Percentiles rank a stretch among this genome's conserved stretches.
phyloP scores from a whole-genome alignment of 2,113 vertebrate genomes.

The Aspiorhynchus laticeps region DNA sequence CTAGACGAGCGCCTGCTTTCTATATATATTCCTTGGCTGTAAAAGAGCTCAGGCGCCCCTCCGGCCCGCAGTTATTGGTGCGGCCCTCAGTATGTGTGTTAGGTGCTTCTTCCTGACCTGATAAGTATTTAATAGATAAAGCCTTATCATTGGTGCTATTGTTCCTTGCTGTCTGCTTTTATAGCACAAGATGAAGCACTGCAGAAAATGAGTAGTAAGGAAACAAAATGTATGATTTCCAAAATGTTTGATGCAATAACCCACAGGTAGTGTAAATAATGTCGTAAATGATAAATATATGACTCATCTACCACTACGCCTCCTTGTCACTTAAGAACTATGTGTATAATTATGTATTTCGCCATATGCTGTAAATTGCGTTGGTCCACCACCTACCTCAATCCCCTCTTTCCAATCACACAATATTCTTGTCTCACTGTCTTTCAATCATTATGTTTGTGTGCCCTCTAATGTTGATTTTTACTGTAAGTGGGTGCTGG shows the following conservation, averaged over 20 bases:
- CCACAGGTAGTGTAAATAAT: constrained; percentile 12
- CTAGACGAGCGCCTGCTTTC: constrained; percentile 23
- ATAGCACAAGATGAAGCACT: constrained; percentile 45
- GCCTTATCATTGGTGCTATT: constrained; percentile 53
- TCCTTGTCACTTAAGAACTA: not conserved
- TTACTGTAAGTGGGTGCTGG: constrained; percentile 11
- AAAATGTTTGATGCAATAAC: constrained; percentile 33
- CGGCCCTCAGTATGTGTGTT: constrained; percentile 46
- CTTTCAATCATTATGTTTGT: constrained; percentile 1
- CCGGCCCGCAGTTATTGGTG: constrained; percentile 32
- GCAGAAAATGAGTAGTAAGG: constrained; percentile 22
- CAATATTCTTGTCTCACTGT: not conserved
- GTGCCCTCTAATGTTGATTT: not conserved
- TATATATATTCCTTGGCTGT: constrained; percentile 50
- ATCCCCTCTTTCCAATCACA: not conserved
- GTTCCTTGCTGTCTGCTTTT: constrained; percentile 56
- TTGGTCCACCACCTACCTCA: not conserved
- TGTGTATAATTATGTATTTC: constrained; percentile 15
- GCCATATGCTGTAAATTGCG: not conserved
- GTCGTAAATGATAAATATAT: constrained; percentile 37
- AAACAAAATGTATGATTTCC: constrained; percentile 30
- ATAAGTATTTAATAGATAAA: constrained; percentile 66
- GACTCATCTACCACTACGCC: constrained; percentile 29
- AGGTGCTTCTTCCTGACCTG: constrained; percentile 55
- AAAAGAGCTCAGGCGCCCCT: constrained; percentile 53